Evolutionary conservation across 2,888 invertebrate species (phyloP).

Genomic region (Hydroisotoma schaefferi): DNA sequence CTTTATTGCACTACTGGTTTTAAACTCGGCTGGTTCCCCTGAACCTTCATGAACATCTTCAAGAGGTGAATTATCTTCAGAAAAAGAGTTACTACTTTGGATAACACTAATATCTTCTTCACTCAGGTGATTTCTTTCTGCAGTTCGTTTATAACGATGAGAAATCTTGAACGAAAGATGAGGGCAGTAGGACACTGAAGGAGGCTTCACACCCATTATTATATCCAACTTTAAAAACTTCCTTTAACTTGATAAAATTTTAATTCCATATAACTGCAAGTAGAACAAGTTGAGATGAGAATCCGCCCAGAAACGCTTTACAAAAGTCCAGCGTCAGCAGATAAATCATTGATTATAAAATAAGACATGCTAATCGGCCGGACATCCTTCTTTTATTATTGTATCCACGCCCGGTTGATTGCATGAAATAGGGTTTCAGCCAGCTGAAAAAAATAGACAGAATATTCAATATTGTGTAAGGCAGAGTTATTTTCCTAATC

Average conservation of each 20-base stretch:
- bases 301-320: no score
- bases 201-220: background rate
- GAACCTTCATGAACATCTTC: background rate
- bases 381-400: no score
- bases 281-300: no score
- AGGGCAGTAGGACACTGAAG: no score
- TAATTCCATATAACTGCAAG: background rate
- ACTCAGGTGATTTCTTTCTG: slow-evolving; percentile 5
- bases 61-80: slow-evolving; percentile 9
- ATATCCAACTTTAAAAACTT: background rate
- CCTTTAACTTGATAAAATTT: background rate
- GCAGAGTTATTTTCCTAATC: no score
- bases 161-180: slow-evolving; percentile 25
- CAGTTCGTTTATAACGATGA: slow-evolving; percentile 10
- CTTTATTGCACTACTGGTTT: background rate
- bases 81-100: background rate
- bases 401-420: no score
- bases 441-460: no score
- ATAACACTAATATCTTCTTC: slow-evolving; percentile 4
- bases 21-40: slow-evolving; percentile 2
- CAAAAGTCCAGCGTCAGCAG: no score
- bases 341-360: no score
- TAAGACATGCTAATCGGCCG: no score
- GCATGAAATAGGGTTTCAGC: no score
- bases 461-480: no score